Conservation (phyloP, 2,797 vertebrate species). For the Peromyscus aztecus region DNA sequence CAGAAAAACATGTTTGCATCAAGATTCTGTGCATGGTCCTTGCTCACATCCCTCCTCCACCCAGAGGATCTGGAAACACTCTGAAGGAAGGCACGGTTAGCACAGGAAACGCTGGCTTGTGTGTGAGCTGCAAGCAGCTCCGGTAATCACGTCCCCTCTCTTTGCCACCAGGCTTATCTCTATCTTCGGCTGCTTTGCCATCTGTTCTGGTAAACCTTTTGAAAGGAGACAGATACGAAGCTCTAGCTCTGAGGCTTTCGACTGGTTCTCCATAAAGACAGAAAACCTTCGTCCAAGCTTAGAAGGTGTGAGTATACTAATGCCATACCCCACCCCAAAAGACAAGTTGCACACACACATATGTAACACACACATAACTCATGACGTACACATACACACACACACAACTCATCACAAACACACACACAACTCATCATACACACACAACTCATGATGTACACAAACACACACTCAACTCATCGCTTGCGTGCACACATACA, state of each 20-base stretch:
- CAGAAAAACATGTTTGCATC: background rate
- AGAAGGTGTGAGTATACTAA: background rate
- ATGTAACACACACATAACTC: too few relatives aligned
- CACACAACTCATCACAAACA: too few relatives aligned
- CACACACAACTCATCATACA: too few relatives aligned
- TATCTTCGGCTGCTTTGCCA: conserved; percentile 75
- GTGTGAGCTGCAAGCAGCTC: conserved; percentile 31
- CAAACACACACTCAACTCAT: too few relatives aligned
- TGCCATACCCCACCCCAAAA: background rate
- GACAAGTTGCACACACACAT: background rate
- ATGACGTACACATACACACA: too few relatives aligned
- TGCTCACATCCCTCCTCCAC: background rate
- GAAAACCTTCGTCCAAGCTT: conserved; percentile 37
- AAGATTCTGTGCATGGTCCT: background rate
- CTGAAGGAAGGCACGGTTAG: background rate
- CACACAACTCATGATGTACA: too few relatives aligned
- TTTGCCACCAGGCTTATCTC: conserved; percentile 63
- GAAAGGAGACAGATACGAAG: conserved; percentile 22
- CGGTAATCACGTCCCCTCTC: conserved; percentile 61
- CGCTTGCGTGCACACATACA: too few relatives aligned
- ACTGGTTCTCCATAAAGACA: conserved; percentile 45
- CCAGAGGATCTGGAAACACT: background rate
- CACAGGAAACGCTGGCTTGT: background rate
- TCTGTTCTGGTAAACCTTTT: conserved; percentile 75
- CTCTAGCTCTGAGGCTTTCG: conserved; percentile 33